These are phyloP conservation scores for Hydrotaea cyrtoneurina DNA, from an alignment of 2,888 invertebrate genomes.

Conservation along the genomic window DNA sequence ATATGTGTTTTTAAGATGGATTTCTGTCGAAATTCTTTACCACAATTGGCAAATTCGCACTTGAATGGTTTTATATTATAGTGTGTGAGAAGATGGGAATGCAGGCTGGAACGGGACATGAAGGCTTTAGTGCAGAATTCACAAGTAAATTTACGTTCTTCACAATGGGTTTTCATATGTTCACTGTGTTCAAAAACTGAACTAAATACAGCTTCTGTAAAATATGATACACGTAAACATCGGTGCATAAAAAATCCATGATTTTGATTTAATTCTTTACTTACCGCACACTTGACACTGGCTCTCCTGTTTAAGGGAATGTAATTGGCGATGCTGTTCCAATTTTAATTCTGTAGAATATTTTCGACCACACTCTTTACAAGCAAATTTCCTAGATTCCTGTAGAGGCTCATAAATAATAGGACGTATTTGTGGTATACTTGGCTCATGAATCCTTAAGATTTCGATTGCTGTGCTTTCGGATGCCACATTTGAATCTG, in stretches of 20 bases:
- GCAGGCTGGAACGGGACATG: slow-evolving; percentile 65
- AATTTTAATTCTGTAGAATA: slow-evolving; percentile 67
- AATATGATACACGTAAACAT: slow-evolving; percentile 17
- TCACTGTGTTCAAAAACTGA: slow-evolving; percentile 64
- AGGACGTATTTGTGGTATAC: neutral
- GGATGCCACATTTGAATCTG: too few species aligned
- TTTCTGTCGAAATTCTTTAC: slow-evolving; percentile 69
- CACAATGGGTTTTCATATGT: slow-evolving; percentile 67
- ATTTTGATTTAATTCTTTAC: slow-evolving; percentile 17
- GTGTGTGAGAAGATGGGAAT: slow-evolving; percentile 69
- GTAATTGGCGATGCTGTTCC: slow-evolving; percentile 62
- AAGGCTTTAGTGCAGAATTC: slow-evolving; percentile 68
- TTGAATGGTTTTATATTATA: slow-evolving; percentile 71
- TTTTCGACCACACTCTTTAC: slow-evolving; percentile 66
- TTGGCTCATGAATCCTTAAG: slow-evolving; percentile 11
- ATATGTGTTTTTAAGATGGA: slow-evolving; percentile 70
- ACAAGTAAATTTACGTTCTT: slow-evolving; percentile 68
- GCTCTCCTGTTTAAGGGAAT: slow-evolving; percentile 42
- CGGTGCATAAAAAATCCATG: too few species aligned
- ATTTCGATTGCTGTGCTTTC: slow-evolving; percentile 31
- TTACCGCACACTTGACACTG: slow-evolving; percentile 57
- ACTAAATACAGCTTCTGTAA: slow-evolving; percentile 62
- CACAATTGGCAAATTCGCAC: slow-evolving; percentile 68
- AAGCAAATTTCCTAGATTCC: slow-evolving; percentile 51
- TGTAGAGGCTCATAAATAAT: neutral